Evolutionary conservation across 1,140 invertebrate species (phyloP).

Genomic region (Drosophila leontia): DNA sequence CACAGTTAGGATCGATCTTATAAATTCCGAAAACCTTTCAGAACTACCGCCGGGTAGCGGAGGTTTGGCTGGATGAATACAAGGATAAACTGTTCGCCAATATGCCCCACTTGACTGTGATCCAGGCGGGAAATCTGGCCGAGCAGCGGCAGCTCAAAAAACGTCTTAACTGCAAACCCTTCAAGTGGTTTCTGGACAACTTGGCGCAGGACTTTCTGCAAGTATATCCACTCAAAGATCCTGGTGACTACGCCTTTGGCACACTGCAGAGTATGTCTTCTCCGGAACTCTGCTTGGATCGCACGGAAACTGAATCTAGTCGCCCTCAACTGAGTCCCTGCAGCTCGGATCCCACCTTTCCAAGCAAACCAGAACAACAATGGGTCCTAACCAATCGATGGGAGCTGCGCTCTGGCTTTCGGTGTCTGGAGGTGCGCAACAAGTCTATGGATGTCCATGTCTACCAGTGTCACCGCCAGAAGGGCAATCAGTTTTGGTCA

Average conservation of each 20-base stretch:
- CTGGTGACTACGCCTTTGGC: conserved; percentile 93
- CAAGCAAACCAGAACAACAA: conserved; percentile 85
- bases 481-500: conserved; percentile 97
- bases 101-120: conserved; percentile 89
- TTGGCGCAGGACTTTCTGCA: conserved; percentile 95
- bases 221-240: conserved; percentile 96
- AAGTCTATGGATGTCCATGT: conserved; percentile 89
- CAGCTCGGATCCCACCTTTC: conserved; percentile 85
- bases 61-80: conserved; percentile 99
- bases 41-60: conserved; percentile 95
- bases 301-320: conserved; percentile 87
- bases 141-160: conserved; percentile 90
- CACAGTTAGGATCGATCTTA: accelerated
- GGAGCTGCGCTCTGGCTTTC: conserved; percentile 92
- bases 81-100: conserved; percentile 93
- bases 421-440: conserved; percentile 95
- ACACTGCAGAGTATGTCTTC: conserved; percentile 88
- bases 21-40: conserved; percentile 72
- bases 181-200: conserved; percentile 97
- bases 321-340: conserved; percentile 87
- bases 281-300: conserved; percentile 91
- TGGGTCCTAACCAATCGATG: conserved; percentile 94
- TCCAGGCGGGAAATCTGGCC: conserved; percentile 90
- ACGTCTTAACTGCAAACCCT: conserved; percentile 93
- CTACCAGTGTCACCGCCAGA: conserved; percentile 91